These are phyloP conservation scores for Harpagoxenus sublaevis DNA, from an alignment of 2,888 invertebrate species.

Conservation along the genomic window DNA sequence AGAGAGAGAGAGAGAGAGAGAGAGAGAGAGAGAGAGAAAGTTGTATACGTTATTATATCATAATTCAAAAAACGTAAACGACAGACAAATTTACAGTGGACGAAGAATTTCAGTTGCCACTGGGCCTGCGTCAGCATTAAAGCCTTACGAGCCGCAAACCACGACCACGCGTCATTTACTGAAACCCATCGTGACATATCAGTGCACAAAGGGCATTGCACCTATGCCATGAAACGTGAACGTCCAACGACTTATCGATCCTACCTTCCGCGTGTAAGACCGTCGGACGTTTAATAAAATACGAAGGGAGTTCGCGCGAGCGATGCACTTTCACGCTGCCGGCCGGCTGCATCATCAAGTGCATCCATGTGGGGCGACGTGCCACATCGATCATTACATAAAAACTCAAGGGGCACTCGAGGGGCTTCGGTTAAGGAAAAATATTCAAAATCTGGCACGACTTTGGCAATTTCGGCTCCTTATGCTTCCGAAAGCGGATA, in stretches of 20 bases:
- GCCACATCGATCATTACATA: slow-evolving; percentile 68
- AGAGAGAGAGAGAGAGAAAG: not conserved
- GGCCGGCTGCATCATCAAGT: slow-evolving; percentile 57
- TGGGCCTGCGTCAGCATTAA: not conserved
- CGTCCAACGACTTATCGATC: slow-evolving; percentile 75
- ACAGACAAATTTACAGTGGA: not conserved
- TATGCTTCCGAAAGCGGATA: not conserved
- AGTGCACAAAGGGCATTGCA: slow-evolving; percentile 70
- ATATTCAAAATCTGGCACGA: slow-evolving; percentile 42
- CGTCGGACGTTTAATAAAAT: slow-evolving; percentile 73
- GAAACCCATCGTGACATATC: slow-evolving; percentile 51
- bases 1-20: too few relatives aligned
- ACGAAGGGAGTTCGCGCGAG: slow-evolving; percentile 58
- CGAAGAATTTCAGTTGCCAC: not conserved
- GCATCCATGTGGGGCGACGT: slow-evolving; percentile 40
- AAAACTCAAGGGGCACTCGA: slow-evolving; percentile 51
- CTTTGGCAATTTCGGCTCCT: slow-evolving; percentile 48
- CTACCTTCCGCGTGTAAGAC: slow-evolving; percentile 60
- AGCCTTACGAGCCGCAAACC: slow-evolving; percentile 7
- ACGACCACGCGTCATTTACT: slow-evolving; percentile 30
- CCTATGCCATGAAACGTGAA: slow-evolving; percentile 64
- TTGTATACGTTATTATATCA: not conserved
- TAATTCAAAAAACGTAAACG: slow-evolving; percentile 23
- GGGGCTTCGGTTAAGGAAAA: slow-evolving; percentile 54
- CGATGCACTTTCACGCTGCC: slow-evolving; percentile 63